phyloP scores from a whole-genome alignment of 1,140 invertebrate genomes.

The Dysdera silvatica region DNA sequence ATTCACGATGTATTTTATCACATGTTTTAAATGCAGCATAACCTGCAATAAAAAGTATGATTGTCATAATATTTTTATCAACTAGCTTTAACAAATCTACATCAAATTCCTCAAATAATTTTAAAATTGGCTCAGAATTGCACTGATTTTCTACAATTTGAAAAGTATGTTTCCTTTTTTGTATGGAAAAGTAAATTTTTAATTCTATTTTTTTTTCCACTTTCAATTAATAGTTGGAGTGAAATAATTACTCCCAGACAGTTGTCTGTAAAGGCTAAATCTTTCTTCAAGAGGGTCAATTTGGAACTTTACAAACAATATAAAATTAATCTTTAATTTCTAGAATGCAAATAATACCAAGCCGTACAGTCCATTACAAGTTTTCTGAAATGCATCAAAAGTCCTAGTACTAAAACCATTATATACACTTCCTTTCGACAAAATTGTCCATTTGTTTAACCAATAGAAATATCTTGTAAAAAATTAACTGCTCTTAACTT shows the following conservation, averaged over 20 bases:
- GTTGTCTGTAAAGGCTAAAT: background rate
- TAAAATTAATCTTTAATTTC: background rate
- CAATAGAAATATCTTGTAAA: background rate
- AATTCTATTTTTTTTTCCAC: background rate
- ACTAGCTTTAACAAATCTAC: background rate
- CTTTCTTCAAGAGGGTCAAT: background rate
- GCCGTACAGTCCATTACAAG: no score
- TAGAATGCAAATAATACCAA: background rate
- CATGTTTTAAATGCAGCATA: background rate
- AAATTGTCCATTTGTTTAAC: background rate
- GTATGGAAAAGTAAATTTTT: background rate
- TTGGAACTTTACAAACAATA: background rate
- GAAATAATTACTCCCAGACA: background rate
- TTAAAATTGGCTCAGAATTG: background rate
- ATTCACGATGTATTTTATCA: background rate
- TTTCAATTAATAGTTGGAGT: no score
- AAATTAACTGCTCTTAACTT: no score
- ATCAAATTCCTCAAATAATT: background rate
- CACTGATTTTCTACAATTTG: background rate
- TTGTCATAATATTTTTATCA: background rate
- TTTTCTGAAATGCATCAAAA: background rate
- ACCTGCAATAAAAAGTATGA: no score
- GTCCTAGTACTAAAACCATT: background rate
- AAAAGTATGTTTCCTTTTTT: no score
- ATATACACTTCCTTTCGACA: background rate